Percentiles rank a stretch among this genome's conserved stretches.
phyloP scores from a whole-genome alignment of 2,888 invertebrate genomes.

The Lasioglossum marginatum region DNA sequence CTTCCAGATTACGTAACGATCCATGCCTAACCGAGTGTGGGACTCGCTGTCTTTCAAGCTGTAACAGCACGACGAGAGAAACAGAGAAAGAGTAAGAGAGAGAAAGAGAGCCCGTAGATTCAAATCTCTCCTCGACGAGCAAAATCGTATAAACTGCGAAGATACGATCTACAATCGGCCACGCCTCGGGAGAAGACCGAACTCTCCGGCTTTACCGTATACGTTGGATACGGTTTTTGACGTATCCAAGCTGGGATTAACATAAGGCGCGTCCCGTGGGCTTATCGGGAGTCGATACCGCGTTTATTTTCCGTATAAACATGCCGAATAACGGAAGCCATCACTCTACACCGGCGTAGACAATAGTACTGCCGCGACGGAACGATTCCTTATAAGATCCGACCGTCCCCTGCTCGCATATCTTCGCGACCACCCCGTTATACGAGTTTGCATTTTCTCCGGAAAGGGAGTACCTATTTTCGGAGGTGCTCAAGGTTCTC shows the following conservation, averaged over 20 bases:
- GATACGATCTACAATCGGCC: conserved; percentile 67
- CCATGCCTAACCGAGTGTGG: conserved; percentile 68
- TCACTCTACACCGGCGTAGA: conserved; percentile 50
- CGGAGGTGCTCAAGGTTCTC: conserved; percentile 73
- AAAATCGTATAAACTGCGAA: conserved; percentile 70
- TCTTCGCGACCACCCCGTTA: conserved; percentile 23
- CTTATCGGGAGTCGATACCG: conserved; percentile 55
- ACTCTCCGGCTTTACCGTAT: conserved; percentile 63
- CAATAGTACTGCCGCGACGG: conserved; percentile 35
- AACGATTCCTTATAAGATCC: conserved; percentile 40
- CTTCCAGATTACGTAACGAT: conserved; percentile 71
- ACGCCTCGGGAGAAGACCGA: conserved; percentile 69
- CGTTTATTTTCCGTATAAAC: conserved; percentile 59
- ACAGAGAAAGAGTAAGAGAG: not conserved
- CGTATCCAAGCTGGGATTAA: conserved; percentile 62
- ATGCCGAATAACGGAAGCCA: conserved; percentile 62
- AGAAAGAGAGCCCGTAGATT: conserved; percentile 56
- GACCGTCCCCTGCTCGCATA: not conserved
- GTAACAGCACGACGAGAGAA: conserved; percentile 17
- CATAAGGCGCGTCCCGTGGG: conserved; percentile 63
- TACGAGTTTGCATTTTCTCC: conserved; percentile 74
- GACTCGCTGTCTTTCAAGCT: conserved; percentile 58
- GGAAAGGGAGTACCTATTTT: conserved; percentile 76
- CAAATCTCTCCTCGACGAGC: conserved; percentile 54
- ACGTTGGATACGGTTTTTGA: conserved; percentile 67